Conservation (phyloP, 2,113 vertebrate genomes). For the Centropristis striata region DNA sequence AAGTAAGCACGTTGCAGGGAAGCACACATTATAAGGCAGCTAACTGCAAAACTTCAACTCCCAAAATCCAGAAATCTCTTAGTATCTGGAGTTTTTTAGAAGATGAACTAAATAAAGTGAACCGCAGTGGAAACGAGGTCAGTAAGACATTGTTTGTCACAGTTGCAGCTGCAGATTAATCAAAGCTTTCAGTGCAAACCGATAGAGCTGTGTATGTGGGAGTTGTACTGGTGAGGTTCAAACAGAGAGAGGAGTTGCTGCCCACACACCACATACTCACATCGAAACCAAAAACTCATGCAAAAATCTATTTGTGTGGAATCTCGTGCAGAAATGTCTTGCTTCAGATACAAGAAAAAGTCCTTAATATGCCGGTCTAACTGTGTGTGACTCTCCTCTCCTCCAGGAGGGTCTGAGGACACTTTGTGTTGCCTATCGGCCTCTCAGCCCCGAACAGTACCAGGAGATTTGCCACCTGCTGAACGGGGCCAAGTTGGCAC, state of each 20-base stretch:
- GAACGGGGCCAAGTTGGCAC: constrained; percentile 89
- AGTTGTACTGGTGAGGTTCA: background rate
- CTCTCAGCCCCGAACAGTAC: constrained; percentile 87
- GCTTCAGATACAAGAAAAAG: background rate
- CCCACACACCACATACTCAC: constrained; percentile 5
- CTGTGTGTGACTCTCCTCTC: constrained; percentile 5
- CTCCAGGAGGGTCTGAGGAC: constrained; percentile 94
- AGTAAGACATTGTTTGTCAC: background rate
- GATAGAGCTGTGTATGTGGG: background rate
- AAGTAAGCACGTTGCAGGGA: background rate
- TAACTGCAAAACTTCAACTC: background rate
- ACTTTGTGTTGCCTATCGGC: constrained; percentile 94
- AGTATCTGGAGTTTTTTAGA: background rate
- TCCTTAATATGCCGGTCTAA: background rate
- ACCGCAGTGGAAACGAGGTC: constrained; percentile 30
- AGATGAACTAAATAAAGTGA: background rate
- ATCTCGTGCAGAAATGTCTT: too few relatives aligned
- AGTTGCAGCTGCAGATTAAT: constrained; percentile 23
- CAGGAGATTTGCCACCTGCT: constrained; percentile 83
- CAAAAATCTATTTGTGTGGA: background rate
- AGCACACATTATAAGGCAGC: background rate
- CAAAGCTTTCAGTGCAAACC: background rate
- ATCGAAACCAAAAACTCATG: background rate
- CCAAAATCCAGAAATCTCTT: too few relatives aligned
- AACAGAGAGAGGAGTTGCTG: background rate